phyloP scores from a whole-genome alignment of 2,888 invertebrate species.

The Cenopis cana region DNA sequence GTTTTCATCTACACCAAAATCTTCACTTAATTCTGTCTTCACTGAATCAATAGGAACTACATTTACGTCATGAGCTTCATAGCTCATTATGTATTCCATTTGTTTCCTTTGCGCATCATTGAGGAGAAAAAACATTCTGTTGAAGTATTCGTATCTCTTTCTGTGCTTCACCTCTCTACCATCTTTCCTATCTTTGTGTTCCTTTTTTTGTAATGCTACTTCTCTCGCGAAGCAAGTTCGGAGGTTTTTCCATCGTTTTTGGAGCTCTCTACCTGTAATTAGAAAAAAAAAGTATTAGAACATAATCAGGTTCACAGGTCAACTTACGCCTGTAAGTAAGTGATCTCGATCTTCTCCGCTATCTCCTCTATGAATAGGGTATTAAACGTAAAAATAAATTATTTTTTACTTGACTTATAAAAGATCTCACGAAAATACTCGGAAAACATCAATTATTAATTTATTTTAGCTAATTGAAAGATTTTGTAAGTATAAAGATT shows the following conservation, averaged over 20 bases:
- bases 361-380: too few relatives aligned
- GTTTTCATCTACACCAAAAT: slow-evolving; percentile 7
- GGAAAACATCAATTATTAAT: too few relatives aligned
- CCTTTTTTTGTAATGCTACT: slow-evolving; percentile 58
- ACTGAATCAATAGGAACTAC: slow-evolving; percentile 45
- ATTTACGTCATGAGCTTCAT: slow-evolving; percentile 46
- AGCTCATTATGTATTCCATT: slow-evolving; percentile 37
- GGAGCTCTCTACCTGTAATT: slow-evolving; percentile 52
- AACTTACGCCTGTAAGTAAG: too few relatives aligned
- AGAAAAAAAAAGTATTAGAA: not conserved
- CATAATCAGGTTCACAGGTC: too few relatives aligned
- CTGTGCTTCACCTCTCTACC: slow-evolving; percentile 54
- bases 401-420: too few relatives aligned
- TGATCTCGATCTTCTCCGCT: too few relatives aligned
- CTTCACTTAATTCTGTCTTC: slow-evolving; percentile 11
- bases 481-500: too few relatives aligned
- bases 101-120: slow-evolving; percentile 47
- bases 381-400: too few relatives aligned
- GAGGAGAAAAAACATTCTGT: slow-evolving; percentile 58
- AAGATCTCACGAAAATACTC: too few relatives aligned
- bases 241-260: slow-evolving; percentile 68
- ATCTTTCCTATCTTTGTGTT: slow-evolving; percentile 51
- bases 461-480: too few relatives aligned
- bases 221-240: slow-evolving; percentile 68
- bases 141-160: slow-evolving; percentile 64